Evolutionary conservation across 2,888 invertebrate species (phyloP).

Genomic region (Cylloceria caligata): DNA sequence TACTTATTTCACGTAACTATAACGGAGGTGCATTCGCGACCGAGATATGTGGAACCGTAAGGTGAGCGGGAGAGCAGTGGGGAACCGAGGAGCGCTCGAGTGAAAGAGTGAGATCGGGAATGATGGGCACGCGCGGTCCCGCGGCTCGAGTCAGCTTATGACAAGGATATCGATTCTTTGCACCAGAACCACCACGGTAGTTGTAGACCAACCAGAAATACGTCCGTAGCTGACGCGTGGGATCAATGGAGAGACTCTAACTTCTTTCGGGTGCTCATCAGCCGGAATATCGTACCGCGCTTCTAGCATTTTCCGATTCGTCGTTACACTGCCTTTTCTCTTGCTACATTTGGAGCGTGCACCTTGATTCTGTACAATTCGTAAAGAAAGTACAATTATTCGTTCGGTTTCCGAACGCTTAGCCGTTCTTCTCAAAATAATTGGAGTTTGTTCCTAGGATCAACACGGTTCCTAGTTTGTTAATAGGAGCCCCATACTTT

Average conservation of each 20-base stretch:
- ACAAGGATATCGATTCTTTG: slow-evolving; percentile 74
- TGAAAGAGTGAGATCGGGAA: slow-evolving; percentile 34
- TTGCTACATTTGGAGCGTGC: neutral
- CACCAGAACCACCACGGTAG: slow-evolving; percentile 26
- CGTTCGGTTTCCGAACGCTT: slow-evolving; percentile 39
- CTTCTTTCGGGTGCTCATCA: slow-evolving; percentile 61
- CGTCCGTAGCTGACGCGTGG: slow-evolving; percentile 9
- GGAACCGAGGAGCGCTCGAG: neutral
- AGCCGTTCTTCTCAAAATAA: too few species aligned
- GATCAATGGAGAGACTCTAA: slow-evolving; percentile 51
- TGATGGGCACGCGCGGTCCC: slow-evolving; percentile 74
- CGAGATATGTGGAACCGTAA: slow-evolving; percentile 16
- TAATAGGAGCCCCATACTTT: too few species aligned
- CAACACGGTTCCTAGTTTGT: too few species aligned
- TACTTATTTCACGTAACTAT: slow-evolving; percentile 50
- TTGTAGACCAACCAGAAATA: neutral
- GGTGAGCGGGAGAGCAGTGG: too few species aligned
- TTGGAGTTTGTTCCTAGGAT: too few species aligned
- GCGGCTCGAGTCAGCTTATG: slow-evolving; percentile 74
- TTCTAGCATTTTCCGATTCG: slow-evolving; percentile 50
- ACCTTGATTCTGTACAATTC: too few species aligned
- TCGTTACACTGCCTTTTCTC: neutral
- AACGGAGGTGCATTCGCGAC: slow-evolving; percentile 28
- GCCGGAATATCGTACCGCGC: neutral
- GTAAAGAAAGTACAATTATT: too few species aligned